Evolutionary conservation across 2,113 vertebrate genomes (phyloP), one percentile per base, ranked within the genome.

Genomic region (Datnioides undecimradiatus): DNA sequence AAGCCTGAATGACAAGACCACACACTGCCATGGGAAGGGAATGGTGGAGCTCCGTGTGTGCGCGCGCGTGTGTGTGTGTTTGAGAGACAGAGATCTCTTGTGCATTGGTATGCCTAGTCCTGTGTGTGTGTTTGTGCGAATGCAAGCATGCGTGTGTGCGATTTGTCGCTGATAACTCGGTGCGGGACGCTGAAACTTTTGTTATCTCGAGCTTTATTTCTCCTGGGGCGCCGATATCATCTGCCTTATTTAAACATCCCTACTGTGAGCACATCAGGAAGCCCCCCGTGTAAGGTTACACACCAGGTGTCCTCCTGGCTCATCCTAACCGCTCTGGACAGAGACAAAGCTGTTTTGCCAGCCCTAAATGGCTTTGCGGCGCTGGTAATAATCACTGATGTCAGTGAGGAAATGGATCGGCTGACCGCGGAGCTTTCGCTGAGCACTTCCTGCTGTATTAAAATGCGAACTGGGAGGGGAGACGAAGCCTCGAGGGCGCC

Each of bases 1-100:
- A 86, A 86, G 68, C 58, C 65, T 72, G 80, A 84, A 80, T 78
- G 84, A 83, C 80, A 73, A 83, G 90, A 92, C 90, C 93, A 92
- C 90, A 93, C 90, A 87, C 71, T 45, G 67, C 14, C 60, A 34
- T 58, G 75, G 74, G 69, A 66, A 49, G 73, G 63, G 60, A 76
- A 29, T 46, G 45, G 16, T 41, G 14, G 40, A 49, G 51, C 12
- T 8, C 33, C 46, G 31, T 43, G 45, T 63, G 38, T 60, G 8
- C 57, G 66, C 31, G 8, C 34, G 29, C 65, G 40, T 57, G 4
- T 68, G 65, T 36, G 34, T 54, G 48, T 70, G 31, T 45, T 49
- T 27, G 29, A 10, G 64, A 25, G 45, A 41, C 46, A 51, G 34
- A 23, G 51, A 64, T 73, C 29, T 77, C 45, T n/a, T 7, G 12